phyloP scores from a whole-genome alignment of 1,140 invertebrate species.

The Euura lappo region DNA sequence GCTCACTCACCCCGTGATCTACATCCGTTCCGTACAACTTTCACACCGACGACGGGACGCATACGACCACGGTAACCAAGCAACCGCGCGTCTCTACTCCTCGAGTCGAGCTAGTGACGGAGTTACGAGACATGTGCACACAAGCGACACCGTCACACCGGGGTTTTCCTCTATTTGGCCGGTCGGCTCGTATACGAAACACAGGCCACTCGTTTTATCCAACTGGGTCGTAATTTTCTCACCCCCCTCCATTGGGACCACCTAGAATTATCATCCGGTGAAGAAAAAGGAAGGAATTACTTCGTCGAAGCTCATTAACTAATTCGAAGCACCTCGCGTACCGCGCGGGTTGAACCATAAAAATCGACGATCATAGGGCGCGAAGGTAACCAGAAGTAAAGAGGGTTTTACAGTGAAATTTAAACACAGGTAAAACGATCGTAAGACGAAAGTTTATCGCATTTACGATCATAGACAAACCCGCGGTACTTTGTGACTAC shows the following conservation, averaged over 20 bases:
- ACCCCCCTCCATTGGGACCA: too few relatives aligned
- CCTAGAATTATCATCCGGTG: too few relatives aligned
- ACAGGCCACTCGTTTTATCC: conserved; percentile 1
- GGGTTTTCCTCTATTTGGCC: conserved; percentile 8
- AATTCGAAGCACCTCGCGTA: too few relatives aligned
- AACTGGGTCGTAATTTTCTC: not conserved
- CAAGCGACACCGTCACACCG: conserved; percentile 2
- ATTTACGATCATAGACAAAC: too few relatives aligned
- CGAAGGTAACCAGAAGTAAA: too few relatives aligned
- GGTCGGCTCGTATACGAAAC: not conserved
- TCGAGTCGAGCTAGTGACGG: not conserved
- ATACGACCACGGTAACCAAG: not conserved
- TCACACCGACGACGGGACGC: conserved; percentile 2
- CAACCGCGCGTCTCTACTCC: not conserved
- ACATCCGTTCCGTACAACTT: conserved; percentile 10
- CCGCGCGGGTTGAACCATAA: too few relatives aligned
- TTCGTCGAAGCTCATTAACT: too few relatives aligned
- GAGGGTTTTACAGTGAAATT: too few relatives aligned
- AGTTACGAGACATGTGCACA: conserved; percentile 15
- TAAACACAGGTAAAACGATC: too few relatives aligned
- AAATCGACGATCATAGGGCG: too few relatives aligned
- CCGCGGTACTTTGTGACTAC: conserved; percentile 4
- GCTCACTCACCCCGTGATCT: conserved; percentile 7
- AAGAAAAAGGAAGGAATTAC: not conserved
- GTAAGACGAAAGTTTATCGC: too few relatives aligned